These are phyloP conservation scores for Pelmatolapia mariae DNA, from an alignment of 2,113 vertebrate species.

Conservation along the genomic window DNA sequence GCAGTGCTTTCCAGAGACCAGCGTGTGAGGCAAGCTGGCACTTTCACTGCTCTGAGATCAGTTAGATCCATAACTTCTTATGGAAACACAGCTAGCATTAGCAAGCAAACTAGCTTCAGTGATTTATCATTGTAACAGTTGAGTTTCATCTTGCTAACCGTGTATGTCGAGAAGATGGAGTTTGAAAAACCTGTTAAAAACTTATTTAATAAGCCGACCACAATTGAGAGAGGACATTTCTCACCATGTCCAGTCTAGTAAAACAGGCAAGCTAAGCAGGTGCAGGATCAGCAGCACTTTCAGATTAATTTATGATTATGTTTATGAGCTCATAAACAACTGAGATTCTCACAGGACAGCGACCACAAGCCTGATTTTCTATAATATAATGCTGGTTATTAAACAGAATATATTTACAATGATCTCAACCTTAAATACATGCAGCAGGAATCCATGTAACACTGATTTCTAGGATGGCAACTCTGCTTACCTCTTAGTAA, in stretches of 20 bases:
- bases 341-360: neutral
- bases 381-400: neutral
- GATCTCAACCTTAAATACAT: neutral
- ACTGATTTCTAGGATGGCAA: neutral
- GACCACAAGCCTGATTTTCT: neutral
- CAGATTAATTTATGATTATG: neutral
- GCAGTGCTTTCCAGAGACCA: neutral
- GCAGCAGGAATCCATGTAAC: neutral
- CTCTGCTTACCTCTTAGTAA: neutral
- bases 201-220: neutral
- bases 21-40: neutral
- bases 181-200: neutral
- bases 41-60: neutral
- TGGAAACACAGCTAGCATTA: neutral
- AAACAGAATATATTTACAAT: neutral
- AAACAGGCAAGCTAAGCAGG: neutral
- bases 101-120: neutral
- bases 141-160: neutral
- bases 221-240: neutral
- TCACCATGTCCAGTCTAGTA: neutral
- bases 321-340: neutral
- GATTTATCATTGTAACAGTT: neutral
- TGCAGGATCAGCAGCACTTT: neutral
- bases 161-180: neutral
- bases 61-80: neutral